Evolutionary conservation across 2,797 vertebrate genomes (phyloP).

Genomic region (Steatocranus sp.): DNA sequence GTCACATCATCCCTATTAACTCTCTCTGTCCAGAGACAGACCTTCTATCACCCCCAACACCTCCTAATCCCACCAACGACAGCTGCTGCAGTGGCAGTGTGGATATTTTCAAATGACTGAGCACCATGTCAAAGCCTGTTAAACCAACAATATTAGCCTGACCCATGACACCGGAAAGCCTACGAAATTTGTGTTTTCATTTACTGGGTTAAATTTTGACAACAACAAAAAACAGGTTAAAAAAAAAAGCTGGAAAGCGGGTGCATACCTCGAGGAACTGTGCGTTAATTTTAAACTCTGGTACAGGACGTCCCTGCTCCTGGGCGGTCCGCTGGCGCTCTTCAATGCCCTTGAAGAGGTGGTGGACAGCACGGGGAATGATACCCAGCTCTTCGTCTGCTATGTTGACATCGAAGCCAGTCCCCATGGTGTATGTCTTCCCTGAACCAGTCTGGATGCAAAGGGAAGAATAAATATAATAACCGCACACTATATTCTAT

Average conservation of each 20-base stretch:
- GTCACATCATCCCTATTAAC: constrained; percentile 4
- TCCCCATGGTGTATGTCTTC: constrained; percentile 96
- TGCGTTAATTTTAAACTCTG: constrained; percentile 94
- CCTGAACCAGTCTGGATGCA: constrained; percentile 86
- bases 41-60: not conserved
- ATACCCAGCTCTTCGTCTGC: constrained; percentile 85
- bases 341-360: constrained; percentile 88
- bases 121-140: constrained; percentile 4
- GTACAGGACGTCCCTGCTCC: constrained; percentile 83
- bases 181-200: not conserved
- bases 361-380: constrained; percentile 87
- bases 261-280: constrained; percentile 90
- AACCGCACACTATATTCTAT: not conserved
- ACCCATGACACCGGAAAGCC: not conserved
- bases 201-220: not conserved
- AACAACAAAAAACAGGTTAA: not conserved
- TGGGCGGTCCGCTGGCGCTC: constrained; percentile 80
- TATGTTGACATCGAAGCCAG: constrained; percentile 90
- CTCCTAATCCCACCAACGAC: constrained; percentile 23
- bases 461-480: not conserved
- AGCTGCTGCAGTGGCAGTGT: constrained; percentile 43
- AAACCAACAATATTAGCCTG: constrained; percentile 16
- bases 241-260: not conserved
- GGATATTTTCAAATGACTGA: constrained; percentile 27
- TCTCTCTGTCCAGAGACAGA: not conserved